Evolutionary conservation across 1,140 invertebrate species (phyloP).

Genomic region (Heliconius eleuchia): DNA sequence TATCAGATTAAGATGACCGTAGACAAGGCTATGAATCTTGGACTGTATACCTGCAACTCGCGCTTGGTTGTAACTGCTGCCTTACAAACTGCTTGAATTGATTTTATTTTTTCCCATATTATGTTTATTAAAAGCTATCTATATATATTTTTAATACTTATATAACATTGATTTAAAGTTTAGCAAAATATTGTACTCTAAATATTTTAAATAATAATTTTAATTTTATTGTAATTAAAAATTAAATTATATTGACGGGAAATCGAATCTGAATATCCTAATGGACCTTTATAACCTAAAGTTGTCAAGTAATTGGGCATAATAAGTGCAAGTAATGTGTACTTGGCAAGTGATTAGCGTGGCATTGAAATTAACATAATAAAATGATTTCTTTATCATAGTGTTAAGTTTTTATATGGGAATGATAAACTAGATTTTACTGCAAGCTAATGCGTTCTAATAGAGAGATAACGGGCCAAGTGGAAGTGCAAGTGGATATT

Average conservation of each 20-base stretch:
- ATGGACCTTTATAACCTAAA: too few species aligned
- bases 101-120: neutral
- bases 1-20: slow-evolving; percentile 48
- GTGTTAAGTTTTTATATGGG: slow-evolving; percentile 27
- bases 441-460: slow-evolving; percentile 30
- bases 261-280: too few species aligned
- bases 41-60: slow-evolving; percentile 23
- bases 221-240: too few species aligned
- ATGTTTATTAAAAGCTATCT: neutral
- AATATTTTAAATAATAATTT: too few species aligned
- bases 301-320: too few species aligned
- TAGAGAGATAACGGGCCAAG: slow-evolving; percentile 54
- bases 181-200: too few species aligned
- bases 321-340: too few species aligned
- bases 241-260: too few species aligned
- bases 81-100: neutral
- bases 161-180: neutral
- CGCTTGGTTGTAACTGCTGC: neutral
- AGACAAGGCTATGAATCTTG: slow-evolving; percentile 35
- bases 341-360: neutral
- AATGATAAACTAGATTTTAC: slow-evolving; percentile 40
- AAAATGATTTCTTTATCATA: neutral
- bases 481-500: slow-evolving; percentile 50
- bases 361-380: neutral
- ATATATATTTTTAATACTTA: neutral